Percentiles rank a stretch among this genome's conserved stretches.
phyloP scores from a whole-genome alignment of 2,113 vertebrate species.

The Pristiophorus japonicus region DNA sequence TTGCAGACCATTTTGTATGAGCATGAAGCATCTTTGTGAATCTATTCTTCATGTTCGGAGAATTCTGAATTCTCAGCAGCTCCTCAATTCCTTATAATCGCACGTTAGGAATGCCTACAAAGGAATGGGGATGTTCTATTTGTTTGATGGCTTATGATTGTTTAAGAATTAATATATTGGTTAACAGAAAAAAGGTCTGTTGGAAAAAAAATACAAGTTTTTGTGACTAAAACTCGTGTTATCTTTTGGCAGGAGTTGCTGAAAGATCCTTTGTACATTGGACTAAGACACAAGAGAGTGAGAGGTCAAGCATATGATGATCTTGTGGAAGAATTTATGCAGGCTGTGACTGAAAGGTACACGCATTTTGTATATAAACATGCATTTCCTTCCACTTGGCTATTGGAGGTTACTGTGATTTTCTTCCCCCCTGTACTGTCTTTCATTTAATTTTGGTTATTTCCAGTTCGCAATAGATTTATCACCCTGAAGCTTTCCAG shows the following conservation, averaged over 20 bases:
- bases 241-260: slow-evolving; percentile 66
- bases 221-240: slow-evolving; percentile 30
- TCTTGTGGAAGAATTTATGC: slow-evolving; percentile 95
- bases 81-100: not conserved
- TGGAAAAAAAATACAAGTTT: too few relatives aligned
- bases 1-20: not conserved
- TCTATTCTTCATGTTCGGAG: not conserved
- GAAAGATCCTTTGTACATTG: slow-evolving; percentile 89
- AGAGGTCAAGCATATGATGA: slow-evolving; percentile 82
- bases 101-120: not conserved
- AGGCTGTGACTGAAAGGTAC: slow-evolving; percentile 85
- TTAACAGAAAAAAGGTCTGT: not conserved
- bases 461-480: not conserved
- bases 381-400: not conserved
- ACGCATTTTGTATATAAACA: not conserved
- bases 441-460: not conserved
- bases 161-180: not conserved
- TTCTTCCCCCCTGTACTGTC: not conserved
- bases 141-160: too few relatives aligned
- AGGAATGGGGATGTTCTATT: too few relatives aligned
- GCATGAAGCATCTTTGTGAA: not conserved
- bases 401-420: not conserved
- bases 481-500: slow-evolving; percentile 15
- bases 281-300: slow-evolving; percentile 80
- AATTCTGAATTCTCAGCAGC: not conserved